phyloP scores from a whole-genome alignment of 2,113 vertebrate species.

The Sprattus sprattus region DNA sequence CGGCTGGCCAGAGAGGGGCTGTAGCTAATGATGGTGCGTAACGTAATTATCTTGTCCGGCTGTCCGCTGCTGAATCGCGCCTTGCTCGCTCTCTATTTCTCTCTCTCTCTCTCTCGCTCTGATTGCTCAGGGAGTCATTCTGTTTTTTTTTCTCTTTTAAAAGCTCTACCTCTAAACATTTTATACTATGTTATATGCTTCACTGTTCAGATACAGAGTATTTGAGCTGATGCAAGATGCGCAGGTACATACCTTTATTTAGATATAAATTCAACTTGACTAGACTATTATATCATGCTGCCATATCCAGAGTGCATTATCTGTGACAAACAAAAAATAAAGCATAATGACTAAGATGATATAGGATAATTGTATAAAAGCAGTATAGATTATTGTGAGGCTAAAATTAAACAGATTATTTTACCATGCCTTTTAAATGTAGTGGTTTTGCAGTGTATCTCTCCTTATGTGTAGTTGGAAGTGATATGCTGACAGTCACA shows the following conservation, averaged over 20 bases:
- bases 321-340: neutral
- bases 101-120: neutral
- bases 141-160: slow-evolving; percentile 30
- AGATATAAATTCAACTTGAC: neutral
- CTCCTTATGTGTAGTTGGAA: neutral
- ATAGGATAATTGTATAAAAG: neutral
- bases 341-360: neutral
- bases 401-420: too few species aligned
- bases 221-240: neutral
- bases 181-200: neutral
- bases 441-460: neutral
- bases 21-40: slow-evolving; percentile 74
- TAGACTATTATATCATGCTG: neutral
- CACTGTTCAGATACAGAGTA: neutral
- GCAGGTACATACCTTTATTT: neutral
- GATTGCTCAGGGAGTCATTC: neutral
- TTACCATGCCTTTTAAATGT: too few species aligned
- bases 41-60: slow-evolving; percentile 70
- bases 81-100: neutral
- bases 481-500: neutral
- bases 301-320: neutral
- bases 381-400: too few species aligned
- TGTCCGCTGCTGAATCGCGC: slow-evolving; percentile 23
- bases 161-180: neutral
- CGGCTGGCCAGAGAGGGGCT: slow-evolving; percentile 65